phyloP scores from a whole-genome alignment of 2,797 vertebrate species.

The Arremon aurantiirostris region DNA sequence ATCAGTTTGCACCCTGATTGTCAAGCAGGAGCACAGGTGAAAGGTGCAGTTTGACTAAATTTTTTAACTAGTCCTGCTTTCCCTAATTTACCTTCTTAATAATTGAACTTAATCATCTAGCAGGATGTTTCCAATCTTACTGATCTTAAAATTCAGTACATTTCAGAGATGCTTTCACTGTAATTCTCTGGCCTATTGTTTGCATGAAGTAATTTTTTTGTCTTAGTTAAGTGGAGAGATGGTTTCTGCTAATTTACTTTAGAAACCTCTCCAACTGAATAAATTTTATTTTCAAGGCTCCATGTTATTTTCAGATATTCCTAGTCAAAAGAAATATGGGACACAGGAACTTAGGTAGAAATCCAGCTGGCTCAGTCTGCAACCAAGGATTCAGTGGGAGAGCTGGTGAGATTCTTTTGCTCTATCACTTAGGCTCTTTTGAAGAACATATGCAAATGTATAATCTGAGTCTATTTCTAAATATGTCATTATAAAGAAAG shows the following conservation, averaged over 20 bases:
- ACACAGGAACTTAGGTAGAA: not conserved
- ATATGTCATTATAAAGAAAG: not conserved
- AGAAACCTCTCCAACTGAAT: not conserved
- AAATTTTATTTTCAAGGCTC: not conserved
- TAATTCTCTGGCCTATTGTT: not conserved
- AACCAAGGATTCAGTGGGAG: not conserved
- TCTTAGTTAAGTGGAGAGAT: not conserved
- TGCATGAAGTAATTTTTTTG: not conserved
- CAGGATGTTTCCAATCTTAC: not conserved
- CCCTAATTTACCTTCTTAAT: not conserved
- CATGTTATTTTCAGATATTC: not conserved
- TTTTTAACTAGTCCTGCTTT: not conserved
- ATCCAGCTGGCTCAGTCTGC: not conserved
- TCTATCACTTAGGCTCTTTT: not conserved
- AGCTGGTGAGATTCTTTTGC: not conserved
- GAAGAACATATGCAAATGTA: not conserved
- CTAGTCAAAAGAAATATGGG: not conserved
- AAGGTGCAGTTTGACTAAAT: not conserved
- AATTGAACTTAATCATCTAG: not conserved
- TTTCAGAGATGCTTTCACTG: not conserved
- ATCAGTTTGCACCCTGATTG: not conserved
- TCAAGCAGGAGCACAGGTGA: not conserved
- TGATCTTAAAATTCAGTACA: not conserved
- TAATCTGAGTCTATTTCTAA: not conserved
- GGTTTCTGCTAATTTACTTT: not conserved